Percentiles rank a stretch among this genome's conserved stretches.
Evolutionary conservation across 2,113 vertebrate genomes (phyloP).

Genomic region (Fregetta grallaria): DNA sequence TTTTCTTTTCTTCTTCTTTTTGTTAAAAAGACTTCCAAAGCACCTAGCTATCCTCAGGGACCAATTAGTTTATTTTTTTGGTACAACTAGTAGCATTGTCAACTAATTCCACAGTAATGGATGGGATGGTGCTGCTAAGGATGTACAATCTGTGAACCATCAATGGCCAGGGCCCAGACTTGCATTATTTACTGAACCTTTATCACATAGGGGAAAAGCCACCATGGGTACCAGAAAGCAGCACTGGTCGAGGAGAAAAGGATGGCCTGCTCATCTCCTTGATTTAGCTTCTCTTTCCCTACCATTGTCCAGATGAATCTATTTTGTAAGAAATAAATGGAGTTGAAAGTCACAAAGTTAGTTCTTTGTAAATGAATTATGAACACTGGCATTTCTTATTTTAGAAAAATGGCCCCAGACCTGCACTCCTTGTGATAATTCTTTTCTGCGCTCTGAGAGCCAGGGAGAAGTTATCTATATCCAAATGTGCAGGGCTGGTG

Average conservation of each 20-base stretch:
- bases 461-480: background rate
- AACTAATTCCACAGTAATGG: slow-evolving; percentile 71
- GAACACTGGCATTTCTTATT: background rate
- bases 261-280: slow-evolving; percentile 66
- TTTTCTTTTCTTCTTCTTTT: slow-evolving; percentile 68
- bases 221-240: slow-evolving; percentile 72
- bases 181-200: slow-evolving; percentile 78
- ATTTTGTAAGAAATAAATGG: background rate
- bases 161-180: slow-evolving; percentile 67
- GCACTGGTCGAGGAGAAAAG: slow-evolving; percentile 49
- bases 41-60: slow-evolving; percentile 80
- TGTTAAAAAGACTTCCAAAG: slow-evolving; percentile 67
- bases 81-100: slow-evolving; percentile 62
- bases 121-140: slow-evolving; percentile 76
- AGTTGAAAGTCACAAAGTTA: background rate
- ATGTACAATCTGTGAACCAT: slow-evolving; percentile 77
- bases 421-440: background rate
- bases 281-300: slow-evolving; percentile 77
- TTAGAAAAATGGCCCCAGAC: background rate
- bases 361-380: background rate
- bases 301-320: slow-evolving; percentile 73
- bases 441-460: background rate
- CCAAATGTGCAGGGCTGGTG: background rate
- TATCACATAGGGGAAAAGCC: slow-evolving; percentile 74
- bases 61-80: slow-evolving; percentile 80